These are phyloP conservation scores for Arge pagana DNA, from an alignment of 2,888 invertebrate genomes.

Conservation along the genomic window DNA sequence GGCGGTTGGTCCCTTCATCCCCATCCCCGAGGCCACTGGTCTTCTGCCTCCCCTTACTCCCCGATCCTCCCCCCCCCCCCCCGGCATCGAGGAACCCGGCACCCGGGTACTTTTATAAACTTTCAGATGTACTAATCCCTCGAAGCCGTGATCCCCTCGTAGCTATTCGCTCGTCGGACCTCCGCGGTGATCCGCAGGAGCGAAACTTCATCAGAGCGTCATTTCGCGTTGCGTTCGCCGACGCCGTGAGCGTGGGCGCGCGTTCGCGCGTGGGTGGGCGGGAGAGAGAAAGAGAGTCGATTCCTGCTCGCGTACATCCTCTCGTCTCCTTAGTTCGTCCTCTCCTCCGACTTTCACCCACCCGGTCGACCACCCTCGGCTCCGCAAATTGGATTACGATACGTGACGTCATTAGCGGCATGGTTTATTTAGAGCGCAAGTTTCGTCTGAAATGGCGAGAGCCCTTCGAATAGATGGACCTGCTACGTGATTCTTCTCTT, in stretches of 20 bases:
- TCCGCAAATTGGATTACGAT: slow-evolving; percentile 58
- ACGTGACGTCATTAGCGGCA: slow-evolving; percentile 57
- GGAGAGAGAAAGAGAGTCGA: slow-evolving; percentile 35
- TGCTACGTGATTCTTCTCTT: slow-evolving; percentile 18
- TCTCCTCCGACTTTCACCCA: not conserved
- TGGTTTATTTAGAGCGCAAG: slow-evolving; percentile 46
- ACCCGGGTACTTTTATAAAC: slow-evolving; percentile 53
- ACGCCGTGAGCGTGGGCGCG: too few species aligned
- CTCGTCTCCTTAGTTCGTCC: slow-evolving; percentile 13
- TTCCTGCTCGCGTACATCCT: slow-evolving; percentile 36
- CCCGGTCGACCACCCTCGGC: slow-evolving; percentile 19
- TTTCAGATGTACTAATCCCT: slow-evolving; percentile 54
- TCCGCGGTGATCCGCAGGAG: slow-evolving; percentile 35
- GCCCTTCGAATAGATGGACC: slow-evolving; percentile 14
- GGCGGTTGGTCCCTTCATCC: too few species aligned
- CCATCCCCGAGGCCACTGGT: too few species aligned
- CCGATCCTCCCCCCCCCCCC: slow-evolving; percentile 18
- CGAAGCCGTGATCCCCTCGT: slow-evolving; percentile 43
- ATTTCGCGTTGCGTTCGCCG: slow-evolving; percentile 54
- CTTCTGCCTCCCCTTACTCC: too few species aligned
- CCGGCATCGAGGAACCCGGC: slow-evolving; percentile 28
- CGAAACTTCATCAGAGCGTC: slow-evolving; percentile 57
- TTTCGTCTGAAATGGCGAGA: slow-evolving; percentile 13
- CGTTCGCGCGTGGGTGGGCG: too few species aligned
- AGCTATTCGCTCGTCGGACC: slow-evolving; percentile 26